Evolutionary conservation across 2,797 vertebrate genomes (phyloP).

Genomic region (Crenuchus spilurus): DNA sequence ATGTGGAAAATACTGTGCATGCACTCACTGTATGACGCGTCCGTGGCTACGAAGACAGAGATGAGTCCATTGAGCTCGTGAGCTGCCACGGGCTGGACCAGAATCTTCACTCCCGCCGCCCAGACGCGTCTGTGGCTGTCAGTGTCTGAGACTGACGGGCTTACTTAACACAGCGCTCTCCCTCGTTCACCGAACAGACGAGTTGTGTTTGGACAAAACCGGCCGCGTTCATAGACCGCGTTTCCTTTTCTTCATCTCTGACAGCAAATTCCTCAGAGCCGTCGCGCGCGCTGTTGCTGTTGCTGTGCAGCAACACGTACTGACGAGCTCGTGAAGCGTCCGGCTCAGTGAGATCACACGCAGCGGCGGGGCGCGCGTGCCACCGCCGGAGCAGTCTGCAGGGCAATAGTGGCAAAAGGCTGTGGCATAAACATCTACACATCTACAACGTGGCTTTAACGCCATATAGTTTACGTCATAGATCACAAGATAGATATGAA

Average conservation of each 20-base stretch:
- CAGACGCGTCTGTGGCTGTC: slow-evolving; percentile 25
- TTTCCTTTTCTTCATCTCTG: slow-evolving; percentile 50
- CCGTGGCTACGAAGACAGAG: slow-evolving; percentile 27
- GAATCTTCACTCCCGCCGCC: slow-evolving; percentile 28
- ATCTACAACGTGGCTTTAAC: no score
- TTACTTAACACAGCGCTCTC: slow-evolving; percentile 45
- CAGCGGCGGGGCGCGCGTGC: slow-evolving; percentile 11
- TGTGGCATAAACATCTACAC: no score
- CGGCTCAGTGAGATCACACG: slow-evolving; percentile 42
- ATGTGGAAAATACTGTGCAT: not conserved
- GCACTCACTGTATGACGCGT: slow-evolving; percentile 45
- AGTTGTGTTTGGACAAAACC: slow-evolving; percentile 11
- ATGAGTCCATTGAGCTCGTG: slow-evolving; percentile 31
- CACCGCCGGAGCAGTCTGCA: no score
- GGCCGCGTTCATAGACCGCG: not conserved
- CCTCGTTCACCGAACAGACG: slow-evolving; percentile 20
- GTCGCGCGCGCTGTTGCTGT: slow-evolving; percentile 61
- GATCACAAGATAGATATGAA: no score
- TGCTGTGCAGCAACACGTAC: slow-evolving; percentile 78
- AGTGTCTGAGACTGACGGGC: slow-evolving; percentile 21
- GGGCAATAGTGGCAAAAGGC: no score
- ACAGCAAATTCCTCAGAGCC: slow-evolving; percentile 66
- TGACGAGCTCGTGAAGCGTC: slow-evolving; percentile 58
- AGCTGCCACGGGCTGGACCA: slow-evolving; percentile 30
- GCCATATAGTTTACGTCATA: no score